A percentile compares a stretch with the other conserved stretches of the same genome.
phyloP scores from a whole-genome alignment of 2,888 invertebrate genomes.

The Horisme vitalbata region DNA sequence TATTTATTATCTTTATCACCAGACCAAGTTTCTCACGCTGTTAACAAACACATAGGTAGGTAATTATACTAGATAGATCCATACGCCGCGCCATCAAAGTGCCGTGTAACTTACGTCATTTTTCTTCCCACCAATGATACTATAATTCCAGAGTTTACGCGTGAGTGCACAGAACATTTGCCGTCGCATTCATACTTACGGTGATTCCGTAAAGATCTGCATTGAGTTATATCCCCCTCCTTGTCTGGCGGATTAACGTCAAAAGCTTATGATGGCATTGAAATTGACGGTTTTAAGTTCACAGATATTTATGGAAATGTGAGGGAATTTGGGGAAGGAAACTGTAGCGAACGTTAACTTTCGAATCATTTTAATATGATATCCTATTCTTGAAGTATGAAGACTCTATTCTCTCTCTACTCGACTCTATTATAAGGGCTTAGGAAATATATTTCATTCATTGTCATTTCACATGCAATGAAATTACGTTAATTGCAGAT shows the following conservation, averaged over 20 bases:
- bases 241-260: conserved; percentile 72
- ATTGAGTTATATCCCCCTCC: conserved; percentile 61
- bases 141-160: conserved; percentile 76
- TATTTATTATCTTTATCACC: too few relatives aligned
- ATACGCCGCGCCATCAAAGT: conserved; percentile 10
- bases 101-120: conserved; percentile 58
- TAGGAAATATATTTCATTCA: too few relatives aligned
- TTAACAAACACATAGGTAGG: too few relatives aligned
- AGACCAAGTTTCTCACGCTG: too few relatives aligned
- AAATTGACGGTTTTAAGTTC: conserved; percentile 67
- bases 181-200: conserved; percentile 69
- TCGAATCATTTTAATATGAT: conserved; percentile 13
- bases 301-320: conserved; percentile 58
- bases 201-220: conserved; percentile 58
- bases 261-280: conserved; percentile 71
- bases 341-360: conserved; percentile 26
- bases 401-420: too few relatives aligned
- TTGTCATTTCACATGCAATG: too few relatives aligned
- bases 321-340: conserved; percentile 39
- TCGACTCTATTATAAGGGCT: too few relatives aligned
- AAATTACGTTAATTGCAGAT: too few relatives aligned
- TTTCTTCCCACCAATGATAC: conserved; percentile 49
- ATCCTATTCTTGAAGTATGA: conserved; percentile 13
- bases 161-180: conserved; percentile 77
- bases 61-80: too few relatives aligned